These are phyloP conservation scores for Bufo bufo DNA, from an alignment of 2,113 vertebrate genomes.

Conservation along the genomic window DNA sequence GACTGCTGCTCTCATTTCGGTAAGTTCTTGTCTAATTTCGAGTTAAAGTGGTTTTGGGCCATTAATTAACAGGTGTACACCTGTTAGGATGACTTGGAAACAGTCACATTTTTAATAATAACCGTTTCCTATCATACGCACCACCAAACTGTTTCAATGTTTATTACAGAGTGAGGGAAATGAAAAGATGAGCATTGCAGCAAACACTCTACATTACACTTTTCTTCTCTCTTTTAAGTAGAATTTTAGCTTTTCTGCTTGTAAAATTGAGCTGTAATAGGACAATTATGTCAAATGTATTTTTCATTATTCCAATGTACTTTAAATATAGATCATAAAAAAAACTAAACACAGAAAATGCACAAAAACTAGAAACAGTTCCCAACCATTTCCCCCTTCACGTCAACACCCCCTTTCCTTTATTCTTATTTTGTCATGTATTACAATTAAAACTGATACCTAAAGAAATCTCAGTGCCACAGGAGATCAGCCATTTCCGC, in stretches of 20 bases:
- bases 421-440: too few species aligned
- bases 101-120: neutral
- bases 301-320: neutral
- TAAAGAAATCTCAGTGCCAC: too few species aligned
- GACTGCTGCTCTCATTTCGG: slow-evolving; percentile 26
- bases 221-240: neutral
- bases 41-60: slow-evolving; percentile 7
- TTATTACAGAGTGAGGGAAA: neutral
- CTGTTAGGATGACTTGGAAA: slow-evolving; percentile 17
- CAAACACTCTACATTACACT: neutral
- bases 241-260: neutral
- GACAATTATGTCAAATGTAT: neutral
- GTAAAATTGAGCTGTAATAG: neutral
- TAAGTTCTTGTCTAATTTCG: slow-evolving; percentile 22
- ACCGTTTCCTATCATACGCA: neutral
- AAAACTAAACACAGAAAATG: too few species aligned
- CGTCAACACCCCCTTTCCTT: too few species aligned
- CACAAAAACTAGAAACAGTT: too few species aligned
- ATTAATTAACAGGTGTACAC: slow-evolving; percentile 43
- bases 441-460: too few species aligned
- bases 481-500: too few species aligned
- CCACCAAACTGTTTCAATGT: slow-evolving; percentile 23
- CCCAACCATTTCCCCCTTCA: too few species aligned
- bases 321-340: neutral
- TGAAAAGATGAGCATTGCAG: neutral